These are phyloP conservation scores for Tineola bisselliella DNA, from an alignment of 2,888 invertebrate species.

Conservation along the genomic window DNA sequence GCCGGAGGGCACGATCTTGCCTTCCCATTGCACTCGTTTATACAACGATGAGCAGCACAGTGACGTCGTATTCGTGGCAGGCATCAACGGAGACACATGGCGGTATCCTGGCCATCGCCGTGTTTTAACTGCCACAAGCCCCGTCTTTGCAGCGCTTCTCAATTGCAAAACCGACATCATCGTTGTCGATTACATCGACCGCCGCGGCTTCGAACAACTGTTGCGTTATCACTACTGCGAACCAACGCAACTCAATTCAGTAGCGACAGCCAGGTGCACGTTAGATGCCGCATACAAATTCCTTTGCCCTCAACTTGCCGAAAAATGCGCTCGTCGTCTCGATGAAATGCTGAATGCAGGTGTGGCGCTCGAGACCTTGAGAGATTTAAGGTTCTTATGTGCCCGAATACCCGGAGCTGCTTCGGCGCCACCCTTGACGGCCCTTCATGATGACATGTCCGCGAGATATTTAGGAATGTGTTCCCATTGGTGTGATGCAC, in stretches of 20 bases:
- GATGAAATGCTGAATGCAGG: conserved; percentile 70
- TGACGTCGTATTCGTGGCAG: conserved; percentile 72
- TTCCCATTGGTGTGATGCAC: conserved; percentile 66
- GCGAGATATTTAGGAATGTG: conserved; percentile 52
- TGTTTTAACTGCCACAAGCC: conserved; percentile 70
- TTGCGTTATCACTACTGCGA: conserved; percentile 74
- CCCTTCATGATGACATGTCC: conserved; percentile 43
- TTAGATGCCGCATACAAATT: conserved; percentile 80
- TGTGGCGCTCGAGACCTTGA: conserved; percentile 73
- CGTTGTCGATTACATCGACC: conserved; percentile 70
- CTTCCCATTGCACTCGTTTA: not conserved
- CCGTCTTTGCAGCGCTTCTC: conserved; percentile 71
- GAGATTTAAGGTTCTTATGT: conserved; percentile 62
- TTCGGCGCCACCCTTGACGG: conserved; percentile 58
- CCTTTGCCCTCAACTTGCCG: conserved; percentile 74
- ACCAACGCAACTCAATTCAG: conserved; percentile 69
- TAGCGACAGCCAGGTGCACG: conserved; percentile 73
- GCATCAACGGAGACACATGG: conserved; percentile 72
- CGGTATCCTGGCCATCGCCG: conserved; percentile 74
- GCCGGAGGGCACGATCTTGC: not conserved
- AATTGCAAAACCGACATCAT: conserved; percentile 50
- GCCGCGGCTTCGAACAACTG: conserved; percentile 73
- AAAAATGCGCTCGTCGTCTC: conserved; percentile 73
- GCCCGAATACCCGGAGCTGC: conserved; percentile 54
- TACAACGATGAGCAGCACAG: conserved; percentile 62